phyloP scores from a whole-genome alignment of 2,797 vertebrate species.

The Fratercula arctica region DNA sequence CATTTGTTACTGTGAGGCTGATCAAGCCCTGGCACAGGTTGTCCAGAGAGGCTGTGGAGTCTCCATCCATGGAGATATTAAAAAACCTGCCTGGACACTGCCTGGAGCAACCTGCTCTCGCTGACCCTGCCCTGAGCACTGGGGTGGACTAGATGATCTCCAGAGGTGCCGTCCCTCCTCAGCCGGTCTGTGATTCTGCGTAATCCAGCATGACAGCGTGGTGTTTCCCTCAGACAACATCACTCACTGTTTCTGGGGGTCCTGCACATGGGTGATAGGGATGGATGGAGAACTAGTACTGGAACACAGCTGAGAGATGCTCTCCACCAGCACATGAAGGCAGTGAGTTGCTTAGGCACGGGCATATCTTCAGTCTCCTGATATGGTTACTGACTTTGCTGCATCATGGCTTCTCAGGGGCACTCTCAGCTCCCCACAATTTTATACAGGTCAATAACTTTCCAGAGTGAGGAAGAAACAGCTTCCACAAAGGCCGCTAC shows the following conservation, averaged over 20 bases:
- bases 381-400: not conserved
- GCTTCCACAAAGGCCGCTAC: not conserved
- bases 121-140: not conserved
- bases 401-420: not conserved
- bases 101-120: not conserved
- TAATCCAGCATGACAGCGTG: not conserved
- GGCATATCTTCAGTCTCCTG: not conserved
- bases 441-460: not conserved
- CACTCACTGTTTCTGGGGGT: not conserved
- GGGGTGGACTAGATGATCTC: not conserved
- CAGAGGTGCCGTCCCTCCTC: not conserved
- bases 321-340: not conserved
- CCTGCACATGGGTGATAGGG: rapidly evolving
- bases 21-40: not conserved
- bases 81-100: not conserved
- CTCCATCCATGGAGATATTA: not conserved
- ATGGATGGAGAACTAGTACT: not conserved
- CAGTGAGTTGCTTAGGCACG: not conserved
- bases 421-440: not conserved
- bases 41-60: not conserved
- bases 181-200: rapidly evolving
- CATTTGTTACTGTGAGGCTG: not conserved
- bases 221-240: not conserved
- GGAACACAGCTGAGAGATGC: not conserved
- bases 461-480: not conserved